Evolutionary conservation across 1,140 invertebrate species (phyloP), one percentile per base, ranked within the genome.

Genomic region (Calycopis cecrops): DNA sequence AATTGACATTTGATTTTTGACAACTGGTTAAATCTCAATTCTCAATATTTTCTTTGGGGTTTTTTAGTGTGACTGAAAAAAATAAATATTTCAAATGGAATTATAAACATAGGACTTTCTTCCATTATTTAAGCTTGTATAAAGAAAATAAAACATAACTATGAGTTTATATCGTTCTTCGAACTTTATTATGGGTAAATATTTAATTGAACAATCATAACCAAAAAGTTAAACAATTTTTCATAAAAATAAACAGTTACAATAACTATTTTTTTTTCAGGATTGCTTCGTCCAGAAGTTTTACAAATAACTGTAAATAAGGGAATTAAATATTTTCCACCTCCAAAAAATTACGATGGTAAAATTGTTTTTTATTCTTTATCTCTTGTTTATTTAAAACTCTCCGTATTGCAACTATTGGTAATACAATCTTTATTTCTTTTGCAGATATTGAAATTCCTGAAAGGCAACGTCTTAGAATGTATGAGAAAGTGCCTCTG

Each of bases 401-500:
- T n/a, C n/a, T n/a, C n/a, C n/a, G n/a, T n/a, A n/a, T n/a, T n/a
- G n/a, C n/a, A n/a, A n/a, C n/a, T n/a, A n/a, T n/a, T n/a, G n/a
- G n/a, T n/a, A n/a, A n/a, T n/a, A n/a, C n/a, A n/a, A n/a, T n/a
- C n/a, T n/a, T 61, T 50, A 33, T 56, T 51, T 54, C 62, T 35
- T 59, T 67, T 71, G 55, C 65, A 96, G 93, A 92, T 74, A 89
- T 96, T 67, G 91, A 93, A 73, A 90, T 93, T 58, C 93, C 94
- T 11, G 94, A 95, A 58, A 90, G 91, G 58, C 87, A 82, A 28
- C 95, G 92, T 78, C 80, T 97, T 0, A 89, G 80, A 55, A 81
- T 93, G 54, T 78, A 93, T 60, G 91, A 92, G 9, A 96, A 93
- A 86, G 90, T 93, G 3, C 96, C 96, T 10, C 86, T 86, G 37